phyloP scores from a whole-genome alignment of 2,113 vertebrate species.

The Larimichthys polyactis region DNA sequence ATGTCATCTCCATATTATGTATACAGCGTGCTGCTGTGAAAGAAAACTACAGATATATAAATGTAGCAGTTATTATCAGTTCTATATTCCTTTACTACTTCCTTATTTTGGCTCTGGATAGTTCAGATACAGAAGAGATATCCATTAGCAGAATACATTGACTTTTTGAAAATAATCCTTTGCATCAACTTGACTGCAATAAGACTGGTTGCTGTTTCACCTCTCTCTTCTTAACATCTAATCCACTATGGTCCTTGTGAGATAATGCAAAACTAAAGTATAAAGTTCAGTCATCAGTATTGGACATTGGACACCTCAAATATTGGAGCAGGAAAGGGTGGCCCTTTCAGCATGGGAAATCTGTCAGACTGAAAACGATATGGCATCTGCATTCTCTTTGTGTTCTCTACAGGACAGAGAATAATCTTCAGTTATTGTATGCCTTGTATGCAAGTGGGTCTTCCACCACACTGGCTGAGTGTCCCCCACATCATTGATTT shows the following conservation, averaged over 20 bases:
- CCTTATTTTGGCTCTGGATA: constrained; percentile 15
- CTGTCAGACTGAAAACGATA: constrained; percentile 1
- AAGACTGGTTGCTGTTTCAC: constrained; percentile 45
- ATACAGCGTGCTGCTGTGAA: constrained; percentile 4
- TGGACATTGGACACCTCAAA: background rate
- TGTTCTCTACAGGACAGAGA: constrained; percentile 26
- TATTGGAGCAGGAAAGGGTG: background rate
- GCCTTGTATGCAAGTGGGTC: constrained; percentile 44
- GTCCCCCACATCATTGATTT: constrained; percentile 64
- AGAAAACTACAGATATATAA: background rate
- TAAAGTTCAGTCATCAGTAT: constrained; percentile 15
- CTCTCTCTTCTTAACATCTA: constrained; percentile 44
- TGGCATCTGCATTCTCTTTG: constrained; percentile 12
- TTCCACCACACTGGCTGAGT: constrained; percentile 38
- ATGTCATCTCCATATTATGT: background rate
- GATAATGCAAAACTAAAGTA: constrained; percentile 18
- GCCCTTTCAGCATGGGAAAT: background rate
- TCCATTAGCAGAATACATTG: constrained; percentile 58
- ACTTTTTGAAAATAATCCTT: constrained; percentile 56
- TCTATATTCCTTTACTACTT: background rate
- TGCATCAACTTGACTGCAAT: constrained; percentile 47
- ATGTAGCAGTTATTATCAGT: background rate
- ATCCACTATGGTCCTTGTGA: constrained; percentile 36
- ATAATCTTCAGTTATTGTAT: constrained; percentile 38
- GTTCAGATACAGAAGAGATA: constrained; percentile 29